A percentile compares a stretch with the other conserved stretches of the same genome.
phyloP scores from a whole-genome alignment of 2,113 vertebrate genomes.

The Brachionichthys hirsutus region DNA sequence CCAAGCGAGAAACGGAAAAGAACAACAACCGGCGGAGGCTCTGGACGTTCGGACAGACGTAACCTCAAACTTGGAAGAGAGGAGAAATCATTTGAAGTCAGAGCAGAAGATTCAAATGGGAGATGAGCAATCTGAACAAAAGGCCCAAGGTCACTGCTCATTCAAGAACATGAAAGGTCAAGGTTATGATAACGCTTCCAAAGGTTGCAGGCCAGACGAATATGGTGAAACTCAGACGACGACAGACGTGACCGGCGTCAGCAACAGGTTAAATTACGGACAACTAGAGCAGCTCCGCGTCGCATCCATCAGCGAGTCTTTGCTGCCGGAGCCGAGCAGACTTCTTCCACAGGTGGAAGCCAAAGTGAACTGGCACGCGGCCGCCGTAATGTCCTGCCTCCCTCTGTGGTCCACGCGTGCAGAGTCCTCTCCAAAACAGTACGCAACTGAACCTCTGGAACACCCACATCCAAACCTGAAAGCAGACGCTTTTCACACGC shows the following conservation, averaged over 20 bases:
- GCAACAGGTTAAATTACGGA: constrained; percentile 33
- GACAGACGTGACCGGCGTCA: constrained; percentile 2
- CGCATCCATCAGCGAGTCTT: constrained; percentile 34
- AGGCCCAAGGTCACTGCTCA: constrained; percentile 5
- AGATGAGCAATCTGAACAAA: neutral
- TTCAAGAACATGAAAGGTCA: constrained; percentile 5
- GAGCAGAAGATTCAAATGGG: neutral
- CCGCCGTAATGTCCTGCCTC: constrained; percentile 25
- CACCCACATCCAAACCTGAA: neutral
- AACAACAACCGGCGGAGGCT: constrained; percentile 1
- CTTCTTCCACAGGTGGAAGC: constrained; percentile 31
- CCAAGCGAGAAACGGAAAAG: neutral
- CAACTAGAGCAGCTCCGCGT: constrained; percentile 17
- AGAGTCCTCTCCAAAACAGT: constrained; percentile 24
- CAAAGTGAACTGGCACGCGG: constrained; percentile 28
- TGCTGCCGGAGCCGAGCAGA: constrained; percentile 18
- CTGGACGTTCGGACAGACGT: neutral
- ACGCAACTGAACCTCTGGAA: constrained; percentile 2
- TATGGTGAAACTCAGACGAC: neutral
- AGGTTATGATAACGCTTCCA: neutral
- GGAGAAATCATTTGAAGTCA: neutral
- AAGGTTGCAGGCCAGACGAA: neutral
- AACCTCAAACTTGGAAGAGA: constrained; percentile 9
- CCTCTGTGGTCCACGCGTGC: constrained; percentile 39
- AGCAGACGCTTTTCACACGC: neutral